Conservation (phyloP, 2,113 vertebrate species). For the Rhabdomys dilectus region DNA sequence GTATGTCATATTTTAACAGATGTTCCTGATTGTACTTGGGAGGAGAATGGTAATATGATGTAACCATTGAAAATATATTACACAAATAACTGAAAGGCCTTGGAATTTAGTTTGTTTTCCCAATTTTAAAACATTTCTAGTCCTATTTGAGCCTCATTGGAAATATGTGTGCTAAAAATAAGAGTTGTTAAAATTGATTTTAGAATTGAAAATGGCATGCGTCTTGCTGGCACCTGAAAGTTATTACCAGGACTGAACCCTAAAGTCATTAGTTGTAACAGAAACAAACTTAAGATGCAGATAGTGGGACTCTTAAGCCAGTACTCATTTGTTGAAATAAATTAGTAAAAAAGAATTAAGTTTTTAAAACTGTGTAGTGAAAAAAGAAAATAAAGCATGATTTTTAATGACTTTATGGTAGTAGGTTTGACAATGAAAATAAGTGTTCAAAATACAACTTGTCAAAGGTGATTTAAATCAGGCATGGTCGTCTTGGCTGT, state of each 20-base stretch:
- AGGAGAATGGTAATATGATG: neutral
- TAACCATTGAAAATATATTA: neutral
- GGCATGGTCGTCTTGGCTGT: neutral
- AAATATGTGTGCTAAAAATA: neutral
- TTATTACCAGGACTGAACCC: neutral
- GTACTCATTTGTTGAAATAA: neutral
- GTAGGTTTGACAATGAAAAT: neutral
- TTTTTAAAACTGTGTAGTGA: neutral
- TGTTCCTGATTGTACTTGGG: neutral
- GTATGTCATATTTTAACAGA: neutral
- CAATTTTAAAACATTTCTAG: neutral
- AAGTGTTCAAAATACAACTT: neutral
- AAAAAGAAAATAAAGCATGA: neutral
- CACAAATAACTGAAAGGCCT: neutral
- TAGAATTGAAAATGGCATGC: neutral
- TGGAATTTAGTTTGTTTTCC: neutral
- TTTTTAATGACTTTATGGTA: constrained; percentile 3
- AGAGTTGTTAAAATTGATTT: neutral
- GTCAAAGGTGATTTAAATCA: neutral
- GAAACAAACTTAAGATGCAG: constrained; percentile 16
- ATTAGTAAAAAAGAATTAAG: neutral
- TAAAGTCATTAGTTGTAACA: neutral
- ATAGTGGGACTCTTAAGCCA: neutral
- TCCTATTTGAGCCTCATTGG: neutral
- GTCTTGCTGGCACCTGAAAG: neutral